phyloP scores from a whole-genome alignment of 2,113 vertebrate genomes.

The Dasyprocta punctata region DNA sequence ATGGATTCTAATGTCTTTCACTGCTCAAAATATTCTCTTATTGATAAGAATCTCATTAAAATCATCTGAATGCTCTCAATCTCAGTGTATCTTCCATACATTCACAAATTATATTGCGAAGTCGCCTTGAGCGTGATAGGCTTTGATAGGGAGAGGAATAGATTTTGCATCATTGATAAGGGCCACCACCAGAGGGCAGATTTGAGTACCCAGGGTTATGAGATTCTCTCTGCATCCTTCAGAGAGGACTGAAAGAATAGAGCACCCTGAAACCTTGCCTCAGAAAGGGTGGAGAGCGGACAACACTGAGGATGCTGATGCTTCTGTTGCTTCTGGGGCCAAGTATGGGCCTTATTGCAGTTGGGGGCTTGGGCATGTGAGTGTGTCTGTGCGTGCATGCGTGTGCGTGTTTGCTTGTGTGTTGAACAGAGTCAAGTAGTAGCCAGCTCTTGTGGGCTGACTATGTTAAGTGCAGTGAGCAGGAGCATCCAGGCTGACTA shows the following conservation, averaged over 20 bases:
- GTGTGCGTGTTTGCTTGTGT: neutral
- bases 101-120: neutral
- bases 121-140: fast-evolving
- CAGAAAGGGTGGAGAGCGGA: neutral
- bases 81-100: neutral
- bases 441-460: too few relatives aligned
- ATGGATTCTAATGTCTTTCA: neutral
- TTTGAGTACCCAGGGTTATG: too few relatives aligned
- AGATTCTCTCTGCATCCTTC: too few relatives aligned
- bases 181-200: too few relatives aligned
- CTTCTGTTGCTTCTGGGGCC: too few relatives aligned
- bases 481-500: fast-evolving
- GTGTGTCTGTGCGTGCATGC: neutral
- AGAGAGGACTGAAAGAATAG: too few relatives aligned
- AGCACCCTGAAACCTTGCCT: fast-evolving
- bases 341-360: neutral
- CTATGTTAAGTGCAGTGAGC: neutral
- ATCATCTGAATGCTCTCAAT: neutral
- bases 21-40: fast-evolving
- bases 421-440: too few relatives aligned
- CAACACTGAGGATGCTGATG: fast-evolving
- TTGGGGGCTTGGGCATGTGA: neutral
- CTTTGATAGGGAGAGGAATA: neutral
- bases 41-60: neutral
- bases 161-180: fast-evolving